Base-by-base conservation (phyloP, 2,888 invertebrate genomes). In the Pediacus dermestoides region DNA sequence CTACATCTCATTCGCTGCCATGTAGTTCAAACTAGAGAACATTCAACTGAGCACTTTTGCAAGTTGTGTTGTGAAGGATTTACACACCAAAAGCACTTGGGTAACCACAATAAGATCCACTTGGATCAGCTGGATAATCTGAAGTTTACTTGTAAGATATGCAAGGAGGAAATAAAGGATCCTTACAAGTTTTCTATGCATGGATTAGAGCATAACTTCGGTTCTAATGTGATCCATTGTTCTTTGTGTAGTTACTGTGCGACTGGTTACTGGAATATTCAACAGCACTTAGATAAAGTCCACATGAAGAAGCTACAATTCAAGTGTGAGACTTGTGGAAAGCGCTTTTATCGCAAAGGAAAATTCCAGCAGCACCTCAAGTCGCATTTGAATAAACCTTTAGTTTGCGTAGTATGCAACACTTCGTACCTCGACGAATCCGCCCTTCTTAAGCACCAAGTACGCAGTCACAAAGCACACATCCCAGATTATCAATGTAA, bases 261-360 rank as follows among this genome's bases (percentile, higher is more conserved):
- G 6, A 46, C 38, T 18, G 45, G 55, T 30, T 53, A 55, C 32
- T 54, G 54, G 15, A 55, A 54, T 1, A 56, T 57, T 52, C 39
- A 53, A 28, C 50, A 53, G 1, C 57, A 57, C 37, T 56, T 57
- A 22, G 47, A 52, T 11, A 37, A 54, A 2, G 31, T 55, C 40
- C 57, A 56, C 27, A 46, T 52, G 8, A 48, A 52, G 36, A 49
- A 71, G 33, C 70, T 67, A 43, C 67, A 66, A 30, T 70, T 61
- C 39, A 66, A 74, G 4, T 75, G 74, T 37, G 58, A 67, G 16
- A 61, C 63, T 1, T 75, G 75, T 39, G 74, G 74, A 0, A 74
- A 74, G 50, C 70, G 68, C 2, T 75, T 67, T 50, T 67, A 71
- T 1, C 65, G 64, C 9, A 61, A 62, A n/a, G 64, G 70, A 3